Conservation (phyloP, 2,888 invertebrate genomes). For the Phanerotoma sp. region DNA sequence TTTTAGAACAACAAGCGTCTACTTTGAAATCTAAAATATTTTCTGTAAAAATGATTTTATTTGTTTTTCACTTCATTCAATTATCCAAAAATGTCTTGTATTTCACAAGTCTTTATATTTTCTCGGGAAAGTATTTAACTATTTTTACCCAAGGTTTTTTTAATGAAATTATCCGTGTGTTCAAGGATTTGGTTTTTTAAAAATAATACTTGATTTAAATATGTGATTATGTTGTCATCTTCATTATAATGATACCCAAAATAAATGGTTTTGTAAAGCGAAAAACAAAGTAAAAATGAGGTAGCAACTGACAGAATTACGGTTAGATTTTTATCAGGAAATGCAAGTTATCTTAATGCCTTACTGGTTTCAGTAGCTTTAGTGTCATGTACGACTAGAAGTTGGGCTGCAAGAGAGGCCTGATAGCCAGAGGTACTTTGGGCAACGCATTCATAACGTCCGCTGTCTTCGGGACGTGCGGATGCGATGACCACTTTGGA, state of each 20-base stretch:
- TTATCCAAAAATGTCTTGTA: too few relatives aligned
- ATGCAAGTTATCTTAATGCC: constrained; percentile 38
- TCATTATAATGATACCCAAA: neutral
- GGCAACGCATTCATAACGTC: constrained; percentile 81
- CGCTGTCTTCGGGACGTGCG: constrained; percentile 73
- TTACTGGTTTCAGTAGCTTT: constrained; percentile 62
- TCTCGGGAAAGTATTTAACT: too few relatives aligned
- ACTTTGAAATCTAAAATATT: too few relatives aligned
- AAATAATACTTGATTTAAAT: neutral
- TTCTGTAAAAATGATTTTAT: too few relatives aligned
- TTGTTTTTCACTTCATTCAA: too few relatives aligned
- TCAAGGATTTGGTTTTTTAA: neutral
- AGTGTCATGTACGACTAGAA: constrained; percentile 57
- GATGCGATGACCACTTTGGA: constrained; percentile 80
- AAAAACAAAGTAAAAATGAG: neutral
- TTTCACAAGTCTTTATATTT: neutral
- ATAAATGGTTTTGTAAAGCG: too few relatives aligned
- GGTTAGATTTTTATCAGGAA: neutral
- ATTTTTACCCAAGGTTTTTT: neutral
- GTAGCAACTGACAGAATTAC: neutral
- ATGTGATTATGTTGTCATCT: neutral
- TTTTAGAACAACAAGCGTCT: too few relatives aligned
- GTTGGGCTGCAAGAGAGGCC: constrained; percentile 61
- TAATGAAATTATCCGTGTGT: neutral
- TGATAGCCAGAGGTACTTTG: constrained; percentile 68